phyloP scores from a whole-genome alignment of 2,113 vertebrate genomes.

The Uria lomvia region DNA sequence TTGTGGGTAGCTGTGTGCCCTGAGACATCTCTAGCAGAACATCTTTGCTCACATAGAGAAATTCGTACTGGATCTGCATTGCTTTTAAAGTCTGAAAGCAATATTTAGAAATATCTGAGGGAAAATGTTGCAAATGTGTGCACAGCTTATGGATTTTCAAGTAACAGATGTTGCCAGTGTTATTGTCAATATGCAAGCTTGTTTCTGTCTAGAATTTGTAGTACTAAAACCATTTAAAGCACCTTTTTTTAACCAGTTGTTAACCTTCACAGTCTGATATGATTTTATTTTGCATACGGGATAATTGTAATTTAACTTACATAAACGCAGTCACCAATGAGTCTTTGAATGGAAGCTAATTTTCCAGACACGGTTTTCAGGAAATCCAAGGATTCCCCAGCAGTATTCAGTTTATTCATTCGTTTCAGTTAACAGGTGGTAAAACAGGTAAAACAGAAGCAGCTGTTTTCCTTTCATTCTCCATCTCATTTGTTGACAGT shows the following conservation, averaged over 20 bases:
- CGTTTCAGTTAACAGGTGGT: slow-evolving; percentile 24
- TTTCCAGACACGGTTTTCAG: not conserved
- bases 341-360: not conserved
- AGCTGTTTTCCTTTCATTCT: not conserved
- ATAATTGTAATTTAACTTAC: not conserved
- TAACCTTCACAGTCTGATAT: not conserved
- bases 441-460: not conserved
- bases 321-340: not conserved
- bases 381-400: not conserved
- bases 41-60: not conserved
- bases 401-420: not conserved
- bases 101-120: not conserved
- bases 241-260: not conserved
- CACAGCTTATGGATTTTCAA: not conserved
- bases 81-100: not conserved
- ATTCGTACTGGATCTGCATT: not conserved
- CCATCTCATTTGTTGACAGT: not conserved
- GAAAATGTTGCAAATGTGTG: not conserved
- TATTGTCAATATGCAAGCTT: not conserved
- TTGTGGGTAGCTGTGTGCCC: not conserved
- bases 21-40: not conserved
- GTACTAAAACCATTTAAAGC: not conserved
- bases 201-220: not conserved
- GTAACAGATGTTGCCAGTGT: not conserved
- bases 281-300: not conserved